Evolutionary conservation across 30 jellyfish, hydroid and myxozoan genomes (phyloP), one percentile per base, ranked within the genome.

Genomic region (Aurelia sp.): DNA sequence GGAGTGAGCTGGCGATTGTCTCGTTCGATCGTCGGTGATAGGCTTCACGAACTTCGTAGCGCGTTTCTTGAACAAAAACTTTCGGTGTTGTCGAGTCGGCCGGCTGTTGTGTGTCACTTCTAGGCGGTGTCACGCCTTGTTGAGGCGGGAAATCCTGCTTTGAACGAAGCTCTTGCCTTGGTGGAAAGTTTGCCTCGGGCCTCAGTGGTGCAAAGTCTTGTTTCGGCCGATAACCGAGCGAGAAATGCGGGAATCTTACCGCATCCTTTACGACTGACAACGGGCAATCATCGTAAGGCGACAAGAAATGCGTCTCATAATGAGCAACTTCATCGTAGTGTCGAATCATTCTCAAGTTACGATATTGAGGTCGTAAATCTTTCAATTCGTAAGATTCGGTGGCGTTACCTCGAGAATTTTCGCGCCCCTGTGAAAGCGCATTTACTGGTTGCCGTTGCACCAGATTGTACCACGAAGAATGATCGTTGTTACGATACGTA

Each of bases 251-350:
- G n/a, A 67, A 73, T 0, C 72, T 35, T 5, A 93, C 92, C 33
- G 92, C 35, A 59, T 93, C 98, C 44, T 78, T 81, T 13, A 81
- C 91, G 68, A 77, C 63, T 6, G 97, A 87, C 41, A 87, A 70
- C 59, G 87, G 91, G 88, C 98, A 82, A 75, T 93, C 98, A 74
- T 93, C 94, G 65, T 87, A 93, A 2, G 95, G 90, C 64, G 87
- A 73, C 57, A 79, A 48, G 23, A 78, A 70, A 23, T 85, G 88
- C 65, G 88, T 80, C 71, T 77, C 93, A 82, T 75, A 76, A 21
- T 71, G 86, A 0, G 92, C 65, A 18, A 82, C 92, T 58, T 82
- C 92, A 13, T 82, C 86, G 66, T 84, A 84, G 44, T 77, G 57
- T 6, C 66, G 66, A 21, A 73, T 73, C 67, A 48, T 47, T 18